Conservation (phyloP, 2,797 vertebrate genomes). For the Rhinella marina region DNA sequence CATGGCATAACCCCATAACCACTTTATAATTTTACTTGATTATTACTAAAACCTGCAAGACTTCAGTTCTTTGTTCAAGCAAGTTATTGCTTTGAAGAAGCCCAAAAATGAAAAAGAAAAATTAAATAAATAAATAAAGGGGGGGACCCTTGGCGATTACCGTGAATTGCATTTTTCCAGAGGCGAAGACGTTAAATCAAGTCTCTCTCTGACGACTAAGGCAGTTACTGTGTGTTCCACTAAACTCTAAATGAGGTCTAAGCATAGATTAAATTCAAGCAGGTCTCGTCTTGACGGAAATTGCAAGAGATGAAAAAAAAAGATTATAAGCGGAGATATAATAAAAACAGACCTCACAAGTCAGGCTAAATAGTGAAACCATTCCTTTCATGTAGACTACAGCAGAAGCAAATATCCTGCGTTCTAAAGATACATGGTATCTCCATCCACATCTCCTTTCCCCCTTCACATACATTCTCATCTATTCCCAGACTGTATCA, state of each 20-base stretch:
- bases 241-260: conserved; percentile 71
- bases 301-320: conserved; percentile 83
- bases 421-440: conserved; percentile 81
- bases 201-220: conserved; percentile 68
- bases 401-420: conserved; percentile 98
- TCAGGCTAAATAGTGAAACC: conserved; percentile 75
- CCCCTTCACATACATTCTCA: conserved; percentile 87
- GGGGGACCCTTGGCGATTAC: neutral
- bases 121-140: neutral
- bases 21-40: neutral
- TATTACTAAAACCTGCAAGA: neutral
- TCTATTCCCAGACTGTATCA: conserved; percentile 91
- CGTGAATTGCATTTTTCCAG: conserved; percentile 13
- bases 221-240: conserved; percentile 63
- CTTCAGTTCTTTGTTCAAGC: neutral
- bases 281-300: conserved; percentile 87
- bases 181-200: conserved; percentile 67
- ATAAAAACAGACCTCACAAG: conserved; percentile 76
- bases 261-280: conserved; percentile 84
- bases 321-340: conserved; percentile 76
- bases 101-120: neutral
- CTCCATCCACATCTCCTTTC: conserved; percentile 86
- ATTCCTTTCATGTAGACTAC: conserved; percentile 75
- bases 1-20: neutral
- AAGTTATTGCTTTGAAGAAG: neutral